These are phyloP conservation scores for Drosophila virilis DNA, from an alignment of 1,140 invertebrate genomes.

Conservation along the genomic window DNA sequence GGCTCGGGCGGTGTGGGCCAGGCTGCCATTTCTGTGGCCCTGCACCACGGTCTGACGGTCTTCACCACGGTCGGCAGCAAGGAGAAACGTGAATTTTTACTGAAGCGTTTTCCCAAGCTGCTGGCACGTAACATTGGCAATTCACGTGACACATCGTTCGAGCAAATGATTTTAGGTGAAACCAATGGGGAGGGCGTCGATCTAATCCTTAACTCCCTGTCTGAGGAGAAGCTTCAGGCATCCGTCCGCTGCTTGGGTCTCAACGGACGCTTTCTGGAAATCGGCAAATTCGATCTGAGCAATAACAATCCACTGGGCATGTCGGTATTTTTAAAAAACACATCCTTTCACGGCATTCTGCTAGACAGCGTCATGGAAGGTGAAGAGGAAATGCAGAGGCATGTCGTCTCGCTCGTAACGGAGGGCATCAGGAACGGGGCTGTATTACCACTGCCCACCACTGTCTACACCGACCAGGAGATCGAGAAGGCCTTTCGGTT, in stretches of 20 bases:
- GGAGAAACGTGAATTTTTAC: slow-evolving; percentile 95
- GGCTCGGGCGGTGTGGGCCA: slow-evolving; percentile 98
- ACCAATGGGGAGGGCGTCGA: slow-evolving; percentile 95
- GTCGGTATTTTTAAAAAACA: slow-evolving; percentile 97
- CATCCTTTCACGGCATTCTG: slow-evolving; percentile 97
- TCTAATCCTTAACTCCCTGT: slow-evolving; percentile 96
- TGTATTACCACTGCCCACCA: slow-evolving; percentile 92
- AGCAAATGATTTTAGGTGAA: slow-evolving; percentile 91
- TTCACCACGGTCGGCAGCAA: slow-evolving; percentile 95
- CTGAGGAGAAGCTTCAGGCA: slow-evolving; percentile 96
- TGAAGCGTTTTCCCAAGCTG: slow-evolving; percentile 93
- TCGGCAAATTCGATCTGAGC: slow-evolving; percentile 98
- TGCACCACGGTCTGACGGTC: slow-evolving; percentile 93
- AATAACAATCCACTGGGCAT: slow-evolving; percentile 96
- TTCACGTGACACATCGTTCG: slow-evolving; percentile 96
- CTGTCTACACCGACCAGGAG: slow-evolving; percentile 93
- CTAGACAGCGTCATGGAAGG: slow-evolving; percentile 92
- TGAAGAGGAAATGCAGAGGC: slow-evolving; percentile 88
- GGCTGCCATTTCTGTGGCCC: slow-evolving; percentile 96
- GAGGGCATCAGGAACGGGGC: slow-evolving; percentile 94
- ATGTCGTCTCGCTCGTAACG: slow-evolving; percentile 89
- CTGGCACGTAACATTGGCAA: slow-evolving; percentile 94
- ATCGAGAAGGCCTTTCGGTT: slow-evolving; percentile 96
- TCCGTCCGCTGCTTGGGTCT: slow-evolving; percentile 94
- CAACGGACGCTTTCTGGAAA: slow-evolving; percentile 97